These are phyloP conservation scores for Drosophila seclusa DNA, from an alignment of 2,888 invertebrate species.

Conservation along the genomic window DNA sequence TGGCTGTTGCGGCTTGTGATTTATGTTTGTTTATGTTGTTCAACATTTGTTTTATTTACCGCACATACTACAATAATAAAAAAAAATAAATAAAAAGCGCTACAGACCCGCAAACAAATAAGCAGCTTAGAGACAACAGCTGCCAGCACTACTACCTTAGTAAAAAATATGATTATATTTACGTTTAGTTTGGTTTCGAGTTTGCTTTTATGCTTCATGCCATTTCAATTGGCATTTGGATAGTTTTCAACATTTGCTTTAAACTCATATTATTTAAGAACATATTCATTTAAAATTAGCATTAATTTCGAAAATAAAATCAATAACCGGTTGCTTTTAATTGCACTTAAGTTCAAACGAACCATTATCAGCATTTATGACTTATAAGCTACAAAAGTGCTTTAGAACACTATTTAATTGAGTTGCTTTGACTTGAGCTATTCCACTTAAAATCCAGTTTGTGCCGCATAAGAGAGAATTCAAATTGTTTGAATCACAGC, in stretches of 20 bases:
- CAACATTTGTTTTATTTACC: constrained; percentile 73
- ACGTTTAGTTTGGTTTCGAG: constrained; percentile 14
- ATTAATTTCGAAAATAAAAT: background rate
- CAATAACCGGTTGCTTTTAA: background rate
- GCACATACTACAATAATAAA: constrained; percentile 29
- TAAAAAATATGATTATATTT: constrained; percentile 25
- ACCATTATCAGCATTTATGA: background rate
- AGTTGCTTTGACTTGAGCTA: background rate
- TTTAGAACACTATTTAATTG: background rate
- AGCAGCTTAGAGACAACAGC: constrained; percentile 39
- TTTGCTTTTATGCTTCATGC: constrained; percentile 1
- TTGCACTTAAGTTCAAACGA: background rate
- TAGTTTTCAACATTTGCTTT: background rate
- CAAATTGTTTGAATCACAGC: background rate
- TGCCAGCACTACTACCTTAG: constrained; percentile 25
- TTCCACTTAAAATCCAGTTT: background rate
- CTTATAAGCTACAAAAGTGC: background rate
- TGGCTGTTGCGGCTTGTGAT: constrained; percentile 70
- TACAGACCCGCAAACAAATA: constrained; percentile 23
- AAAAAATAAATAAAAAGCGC: constrained; percentile 12
- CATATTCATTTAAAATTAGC: background rate
- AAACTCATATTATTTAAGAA: background rate
- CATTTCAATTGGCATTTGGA: background rate
- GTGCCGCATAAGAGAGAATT: background rate
- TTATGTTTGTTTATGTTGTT: constrained; percentile 72